Percentiles rank a stretch among this genome's conserved stretches.
Conservation (phyloP, 2,797 vertebrate species). For the Schizothorax lantsangensis region DNA sequence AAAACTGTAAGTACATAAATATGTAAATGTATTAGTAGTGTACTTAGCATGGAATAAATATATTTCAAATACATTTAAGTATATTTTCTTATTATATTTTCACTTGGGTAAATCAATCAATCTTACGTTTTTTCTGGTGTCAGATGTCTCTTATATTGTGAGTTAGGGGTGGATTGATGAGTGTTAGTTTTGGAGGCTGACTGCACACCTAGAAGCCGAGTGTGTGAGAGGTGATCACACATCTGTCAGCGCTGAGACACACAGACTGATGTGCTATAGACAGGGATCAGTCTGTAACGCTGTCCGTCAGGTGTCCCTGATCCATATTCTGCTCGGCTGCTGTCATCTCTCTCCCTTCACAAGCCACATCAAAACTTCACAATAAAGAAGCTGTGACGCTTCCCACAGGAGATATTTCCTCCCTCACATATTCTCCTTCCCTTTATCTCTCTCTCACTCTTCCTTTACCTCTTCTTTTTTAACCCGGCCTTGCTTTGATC, state of each 20-base stretch:
- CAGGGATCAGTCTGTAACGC: constrained; percentile 4
- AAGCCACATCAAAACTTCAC: constrained; percentile 2
- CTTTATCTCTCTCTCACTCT: constrained; percentile 25
- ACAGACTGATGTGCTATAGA: neutral
- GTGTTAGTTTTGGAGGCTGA: neutral
- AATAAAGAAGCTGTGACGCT: constrained; percentile 22
- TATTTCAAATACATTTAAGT: too few relatives aligned
- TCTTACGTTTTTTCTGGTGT: too few relatives aligned
- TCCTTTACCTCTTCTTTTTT: neutral
- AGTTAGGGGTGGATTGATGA: neutral
- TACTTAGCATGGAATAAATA: too few relatives aligned
- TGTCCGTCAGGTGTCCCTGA: constrained; percentile 21
- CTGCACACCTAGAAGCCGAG: neutral
- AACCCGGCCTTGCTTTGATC: constrained; percentile 29
- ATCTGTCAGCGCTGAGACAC: neutral
- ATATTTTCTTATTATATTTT: too few relatives aligned
- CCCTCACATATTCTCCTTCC: neutral
- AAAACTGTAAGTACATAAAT: too few relatives aligned
- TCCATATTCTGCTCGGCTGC: neutral
- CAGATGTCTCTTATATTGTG: neutral
- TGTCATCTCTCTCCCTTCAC: neutral
- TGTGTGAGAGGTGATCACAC: neutral
- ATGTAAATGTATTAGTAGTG: too few relatives aligned
- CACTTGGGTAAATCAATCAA: too few relatives aligned
- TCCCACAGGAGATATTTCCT: constrained; percentile 25